Evolutionary conservation across 2,797 vertebrate genomes (phyloP).

Genomic region (Pangasius krempfi): DNA sequence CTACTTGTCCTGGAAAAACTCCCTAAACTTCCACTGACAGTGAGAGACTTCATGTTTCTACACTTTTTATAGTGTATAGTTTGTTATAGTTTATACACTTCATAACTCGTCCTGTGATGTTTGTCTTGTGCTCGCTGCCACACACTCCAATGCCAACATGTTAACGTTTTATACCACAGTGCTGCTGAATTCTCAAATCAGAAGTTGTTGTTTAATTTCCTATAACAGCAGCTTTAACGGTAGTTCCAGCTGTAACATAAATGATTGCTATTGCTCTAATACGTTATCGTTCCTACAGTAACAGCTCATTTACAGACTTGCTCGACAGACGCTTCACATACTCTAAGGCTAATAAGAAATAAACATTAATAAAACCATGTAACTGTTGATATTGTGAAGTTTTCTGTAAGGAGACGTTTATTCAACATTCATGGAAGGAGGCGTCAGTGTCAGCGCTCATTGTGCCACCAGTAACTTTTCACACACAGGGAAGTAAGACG

Average conservation of each 20-base stretch:
- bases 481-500: neutral
- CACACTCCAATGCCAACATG: neutral
- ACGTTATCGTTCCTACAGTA: neutral
- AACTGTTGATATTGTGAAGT: neutral
- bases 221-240: neutral
- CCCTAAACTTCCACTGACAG: neutral
- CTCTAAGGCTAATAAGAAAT: neutral
- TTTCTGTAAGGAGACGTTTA: neutral
- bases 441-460: neutral
- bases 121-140: neutral
- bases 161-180: neutral
- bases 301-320: neutral
- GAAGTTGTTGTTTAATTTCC: neutral
- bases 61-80: too few species aligned
- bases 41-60: neutral
- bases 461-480: neutral
- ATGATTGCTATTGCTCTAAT: neutral
- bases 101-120: neutral
- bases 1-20: neutral
- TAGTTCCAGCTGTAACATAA: neutral
- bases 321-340: neutral
- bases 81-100: neutral
- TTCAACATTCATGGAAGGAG: neutral
- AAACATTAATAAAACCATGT: neutral
- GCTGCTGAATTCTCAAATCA: neutral